phyloP scores from a whole-genome alignment of 2,797 vertebrate genomes.

The Sarcophilus harrisii region DNA sequence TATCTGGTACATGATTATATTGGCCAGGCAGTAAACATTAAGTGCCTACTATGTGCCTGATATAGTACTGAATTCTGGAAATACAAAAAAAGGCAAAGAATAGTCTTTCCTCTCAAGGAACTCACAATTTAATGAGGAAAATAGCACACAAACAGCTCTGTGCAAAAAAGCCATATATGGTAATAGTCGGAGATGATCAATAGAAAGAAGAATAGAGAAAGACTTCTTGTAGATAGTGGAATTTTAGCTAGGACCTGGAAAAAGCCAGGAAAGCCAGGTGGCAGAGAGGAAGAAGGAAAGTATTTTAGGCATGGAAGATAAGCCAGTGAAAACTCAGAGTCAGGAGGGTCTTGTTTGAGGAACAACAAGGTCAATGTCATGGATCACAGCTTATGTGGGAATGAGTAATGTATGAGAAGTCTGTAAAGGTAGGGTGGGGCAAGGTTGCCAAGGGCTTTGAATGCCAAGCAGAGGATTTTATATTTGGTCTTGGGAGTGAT shows the following conservation, averaged over 20 bases:
- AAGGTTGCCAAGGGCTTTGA: neutral
- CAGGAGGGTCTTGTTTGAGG: neutral
- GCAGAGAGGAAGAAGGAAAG: neutral
- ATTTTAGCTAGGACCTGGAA: neutral
- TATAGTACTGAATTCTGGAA: neutral
- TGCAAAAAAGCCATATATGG: neutral
- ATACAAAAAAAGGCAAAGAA: neutral
- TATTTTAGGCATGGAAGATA: neutral
- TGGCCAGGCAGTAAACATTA: neutral
- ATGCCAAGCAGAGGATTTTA: neutral
- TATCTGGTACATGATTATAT: neutral
- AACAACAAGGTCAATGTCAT: neutral
- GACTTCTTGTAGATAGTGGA: neutral
- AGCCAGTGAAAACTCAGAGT: neutral
- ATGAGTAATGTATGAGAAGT: neutral
- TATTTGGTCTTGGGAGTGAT: neutral
- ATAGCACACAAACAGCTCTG: neutral
- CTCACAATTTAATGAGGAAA: neutral
- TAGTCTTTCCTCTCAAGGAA: neutral
- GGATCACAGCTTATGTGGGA: neutral
- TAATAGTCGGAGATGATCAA: neutral
- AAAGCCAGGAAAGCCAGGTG: too few relatives aligned
- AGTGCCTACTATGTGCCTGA: neutral
- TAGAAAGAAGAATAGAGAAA: neutral
- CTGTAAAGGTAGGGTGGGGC: neutral